Evolutionary conservation across 2,113 vertebrate species (phyloP), one percentile per base, ranked within the genome.

Genomic region (Sceloporus tristichus): DNA sequence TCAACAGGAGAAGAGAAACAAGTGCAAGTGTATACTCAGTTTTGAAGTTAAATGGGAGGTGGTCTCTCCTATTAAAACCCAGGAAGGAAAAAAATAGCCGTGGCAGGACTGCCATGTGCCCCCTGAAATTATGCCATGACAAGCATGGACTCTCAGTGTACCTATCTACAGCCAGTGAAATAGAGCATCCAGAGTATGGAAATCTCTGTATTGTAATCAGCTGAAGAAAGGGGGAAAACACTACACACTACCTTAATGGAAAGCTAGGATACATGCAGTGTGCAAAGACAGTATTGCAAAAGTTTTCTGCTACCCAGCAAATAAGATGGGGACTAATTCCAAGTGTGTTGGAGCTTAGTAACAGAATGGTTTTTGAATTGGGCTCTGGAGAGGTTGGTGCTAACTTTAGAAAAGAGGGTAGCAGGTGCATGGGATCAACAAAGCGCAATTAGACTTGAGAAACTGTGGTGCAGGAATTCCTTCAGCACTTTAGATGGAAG

Each of bases 331-430:
- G 16, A 21, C 25, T 70, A 27, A 54, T 42, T 62, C n/a, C 54
- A n/a, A 74, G 10, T 42, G 70, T 19, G 54, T 25, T n/a, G 3
- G 3, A 10, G 53, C 38, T 27, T 40, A 34, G 13, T 81, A 29
- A 23, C 10, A 74, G 19, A 29, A 76, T 25, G 56, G 65, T 73
- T 5, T 77, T 62, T 77, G 38, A n/a, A 85, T 16, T 76, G 19
- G 25, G 38, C 29, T 85, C 56, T 77, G 74, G 5, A 42, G 25
- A 48, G 4, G 25, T n/a, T 73, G 16, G 25, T 62, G 5, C 38
- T 62, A 75, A 81, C 21, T 74, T n/a, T 34, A 77, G 73, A 76
- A 74, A n/a, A 27, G 34, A 87, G 71, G 19, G 68, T n/a, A 82
- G 25, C 25, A 74, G 56, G 7, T 87, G 6, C 40, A 4, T 56